Base-by-base conservation (phyloP, 1,140 invertebrate species). In the Nasonia vitripennis region DNA sequence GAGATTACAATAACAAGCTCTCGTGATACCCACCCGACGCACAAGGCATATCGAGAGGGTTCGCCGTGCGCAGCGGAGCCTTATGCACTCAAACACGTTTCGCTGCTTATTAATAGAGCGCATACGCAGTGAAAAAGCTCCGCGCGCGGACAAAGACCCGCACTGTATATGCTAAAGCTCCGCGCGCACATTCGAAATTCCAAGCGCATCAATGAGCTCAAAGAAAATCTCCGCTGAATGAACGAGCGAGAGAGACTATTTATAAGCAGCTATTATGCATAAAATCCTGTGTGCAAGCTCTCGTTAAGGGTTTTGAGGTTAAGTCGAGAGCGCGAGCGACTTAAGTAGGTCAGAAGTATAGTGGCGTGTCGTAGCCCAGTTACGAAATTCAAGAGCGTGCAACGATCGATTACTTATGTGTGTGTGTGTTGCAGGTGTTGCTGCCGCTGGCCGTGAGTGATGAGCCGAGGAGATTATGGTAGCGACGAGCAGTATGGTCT, bases 401-500 rank as follows among this genome's bases (percentile, higher is more conserved):
- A 45, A 55, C 51, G 51, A 55, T 55, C 51, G 51, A 55, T 48
- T 68, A 34, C 5, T 41, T 1, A 9, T 80, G 23, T 23, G 10
- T 12, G 23, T 80, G 23, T 23, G 10, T 12, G 14, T 34, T 17
- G 4, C 20, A 78, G 78, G 84, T 85, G 78, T 45, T n/a, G 17
- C 51, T 4, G 51, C 0, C 7, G 3, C 34, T 1, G 55, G 4
- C 6, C 1, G 55, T n/a, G 55, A 17, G 51, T 0, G 17, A 81
- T 85, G 84, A 81, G 74, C 68, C 9, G 20, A n/a, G 20, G 55
- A 62, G 2, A 51, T 48, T 17, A 85, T 85, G 84, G 84, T 85
- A 23, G 84, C 84, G 41, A 85, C 84, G n/a, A 85, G 78, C 71
- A 81, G 84, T 37, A 81, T 51, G 70, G 93, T 94, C 87, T 94